Percentiles rank a stretch among this genome's conserved stretches.
These are phyloP conservation scores for Mermis nigrescens DNA, from an alignment of 2,888 invertebrate genomes.

Conservation along the genomic window DNA sequence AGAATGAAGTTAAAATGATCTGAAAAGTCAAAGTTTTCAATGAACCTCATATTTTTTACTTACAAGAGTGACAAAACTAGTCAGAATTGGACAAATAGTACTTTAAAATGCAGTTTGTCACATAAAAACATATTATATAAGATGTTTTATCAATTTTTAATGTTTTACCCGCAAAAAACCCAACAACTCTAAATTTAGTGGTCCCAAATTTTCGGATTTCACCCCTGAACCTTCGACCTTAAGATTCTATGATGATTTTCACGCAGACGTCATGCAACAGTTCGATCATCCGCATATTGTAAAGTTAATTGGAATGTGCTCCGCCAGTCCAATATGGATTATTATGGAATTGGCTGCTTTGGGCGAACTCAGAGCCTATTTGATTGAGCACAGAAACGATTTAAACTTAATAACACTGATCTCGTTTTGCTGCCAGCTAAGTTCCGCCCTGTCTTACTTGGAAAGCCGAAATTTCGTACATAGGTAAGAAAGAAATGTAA, in stretches of 20 bases:
- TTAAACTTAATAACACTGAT: slow-evolving; percentile 66
- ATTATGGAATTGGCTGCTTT: slow-evolving; percentile 90
- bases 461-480: slow-evolving; percentile 96
- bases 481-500: slow-evolving; percentile 41
- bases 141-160: no score
- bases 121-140: no score
- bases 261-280: slow-evolving; percentile 87
- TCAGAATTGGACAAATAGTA: no score
- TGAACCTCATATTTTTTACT: no score
- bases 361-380: slow-evolving; percentile 81
- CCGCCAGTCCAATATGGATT: slow-evolving; percentile 81
- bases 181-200: no score
- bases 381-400: slow-evolving; percentile 66
- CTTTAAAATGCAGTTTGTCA: no score
- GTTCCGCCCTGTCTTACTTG: slow-evolving; percentile 63
- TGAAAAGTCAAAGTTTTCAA: no score
- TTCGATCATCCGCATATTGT: slow-evolving; percentile 97
- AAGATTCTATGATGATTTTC: no score
- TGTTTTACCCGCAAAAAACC: no score
- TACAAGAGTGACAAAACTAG: no score
- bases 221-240: no score
- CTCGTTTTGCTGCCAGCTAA: slow-evolving; percentile 74
- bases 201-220: background rate
- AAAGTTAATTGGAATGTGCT: slow-evolving; percentile 80
- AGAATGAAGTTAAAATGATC: no score